phyloP scores from a whole-genome alignment of 2,797 vertebrate species.

The Tauraco hartlaubi region DNA sequence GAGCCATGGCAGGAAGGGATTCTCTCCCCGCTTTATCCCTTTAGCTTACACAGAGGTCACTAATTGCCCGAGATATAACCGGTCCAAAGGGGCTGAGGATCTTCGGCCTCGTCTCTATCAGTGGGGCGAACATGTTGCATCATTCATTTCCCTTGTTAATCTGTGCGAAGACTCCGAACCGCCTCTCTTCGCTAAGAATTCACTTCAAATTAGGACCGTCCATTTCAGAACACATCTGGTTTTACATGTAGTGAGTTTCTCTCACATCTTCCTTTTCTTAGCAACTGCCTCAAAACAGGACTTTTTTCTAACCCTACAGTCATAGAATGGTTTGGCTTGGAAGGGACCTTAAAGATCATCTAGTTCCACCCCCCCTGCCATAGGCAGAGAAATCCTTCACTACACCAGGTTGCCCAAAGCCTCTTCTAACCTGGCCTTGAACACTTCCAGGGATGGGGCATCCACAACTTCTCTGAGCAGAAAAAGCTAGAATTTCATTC shows the following conservation, averaged over 20 bases:
- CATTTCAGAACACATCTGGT: background rate
- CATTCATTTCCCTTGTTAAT: background rate
- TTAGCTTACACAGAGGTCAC: background rate
- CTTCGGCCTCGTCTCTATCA: background rate
- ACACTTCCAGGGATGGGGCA: too few species aligned
- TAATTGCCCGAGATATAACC: background rate
- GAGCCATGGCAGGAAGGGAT: background rate
- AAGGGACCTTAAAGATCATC: too few species aligned
- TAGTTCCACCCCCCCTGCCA: too few species aligned
- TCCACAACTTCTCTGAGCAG: background rate
- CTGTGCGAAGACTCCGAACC: background rate
- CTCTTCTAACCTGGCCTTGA: too few species aligned
- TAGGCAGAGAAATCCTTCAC: too few species aligned
- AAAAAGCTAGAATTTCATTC: background rate
- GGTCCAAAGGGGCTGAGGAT: background rate
- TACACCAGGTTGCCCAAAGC: too few species aligned
- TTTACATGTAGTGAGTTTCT: background rate
- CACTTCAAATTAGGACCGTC: background rate
- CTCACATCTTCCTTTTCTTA: background rate
- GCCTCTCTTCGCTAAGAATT: background rate
- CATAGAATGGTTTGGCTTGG: too few species aligned
- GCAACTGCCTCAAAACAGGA: background rate
- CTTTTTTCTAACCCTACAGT: background rate
- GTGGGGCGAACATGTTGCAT: rapidly evolving
- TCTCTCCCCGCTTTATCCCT: background rate